phyloP scores from a whole-genome alignment of 2,113 vertebrate genomes.

The Erythrocercus mccallii region DNA sequence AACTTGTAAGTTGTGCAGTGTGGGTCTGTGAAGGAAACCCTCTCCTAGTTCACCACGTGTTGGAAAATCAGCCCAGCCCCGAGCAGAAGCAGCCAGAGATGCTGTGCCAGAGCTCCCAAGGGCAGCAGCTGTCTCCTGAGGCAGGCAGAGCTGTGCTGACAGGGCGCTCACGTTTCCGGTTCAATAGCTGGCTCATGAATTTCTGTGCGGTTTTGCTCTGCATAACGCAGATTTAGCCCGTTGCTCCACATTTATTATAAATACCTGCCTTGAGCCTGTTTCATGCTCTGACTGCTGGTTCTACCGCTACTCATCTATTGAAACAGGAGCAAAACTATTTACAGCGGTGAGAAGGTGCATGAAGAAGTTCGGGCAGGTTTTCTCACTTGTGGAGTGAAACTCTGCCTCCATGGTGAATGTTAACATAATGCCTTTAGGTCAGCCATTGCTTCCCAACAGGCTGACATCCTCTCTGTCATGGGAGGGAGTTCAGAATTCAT shows the following conservation, averaged over 20 bases:
- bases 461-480: neutral
- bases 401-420: neutral
- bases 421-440: neutral
- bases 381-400: neutral
- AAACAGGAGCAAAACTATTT: neutral
- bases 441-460: neutral
- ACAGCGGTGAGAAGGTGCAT: neutral
- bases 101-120: neutral
- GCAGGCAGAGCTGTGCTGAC: neutral
- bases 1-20: neutral
- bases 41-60: neutral
- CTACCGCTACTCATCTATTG: neutral
- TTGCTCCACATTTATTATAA: neutral
- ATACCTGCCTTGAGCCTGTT: neutral
- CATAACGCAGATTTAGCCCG: rapidly evolving
- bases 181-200: neutral
- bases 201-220: neutral
- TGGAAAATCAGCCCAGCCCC: neutral
- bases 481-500: slow-evolving; percentile 18
- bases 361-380: neutral
- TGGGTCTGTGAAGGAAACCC: neutral
- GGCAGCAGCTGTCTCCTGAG: neutral
- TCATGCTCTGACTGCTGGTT: neutral
- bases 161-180: neutral
- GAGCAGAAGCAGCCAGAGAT: neutral